These are phyloP conservation scores for Glossophaga mutica DNA, from an alignment of 2,797 vertebrate species.

Conservation along the genomic window DNA sequence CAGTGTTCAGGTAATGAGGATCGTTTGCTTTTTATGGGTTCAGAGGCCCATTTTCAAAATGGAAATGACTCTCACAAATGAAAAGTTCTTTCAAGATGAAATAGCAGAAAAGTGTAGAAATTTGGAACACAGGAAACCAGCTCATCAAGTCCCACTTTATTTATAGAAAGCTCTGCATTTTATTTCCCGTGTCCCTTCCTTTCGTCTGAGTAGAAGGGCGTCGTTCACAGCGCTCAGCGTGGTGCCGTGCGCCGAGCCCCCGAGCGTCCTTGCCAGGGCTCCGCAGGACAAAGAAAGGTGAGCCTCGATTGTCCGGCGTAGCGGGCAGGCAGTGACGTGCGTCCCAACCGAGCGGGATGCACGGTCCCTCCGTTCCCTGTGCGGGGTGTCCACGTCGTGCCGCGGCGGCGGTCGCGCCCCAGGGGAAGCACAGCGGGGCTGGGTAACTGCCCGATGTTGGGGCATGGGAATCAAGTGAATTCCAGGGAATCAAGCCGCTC, in stretches of 20 bases:
- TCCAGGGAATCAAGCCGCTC: slow-evolving; percentile 9
- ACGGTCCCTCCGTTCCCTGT: slow-evolving; percentile 64
- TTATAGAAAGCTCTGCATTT: slow-evolving; percentile 47
- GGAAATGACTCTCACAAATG: slow-evolving; percentile 42
- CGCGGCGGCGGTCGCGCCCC: slow-evolving; percentile 65
- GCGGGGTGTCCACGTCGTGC: slow-evolving; percentile 27
- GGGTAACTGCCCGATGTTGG: slow-evolving; percentile 52
- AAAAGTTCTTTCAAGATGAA: slow-evolving; percentile 61
- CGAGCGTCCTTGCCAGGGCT: slow-evolving; percentile 54
- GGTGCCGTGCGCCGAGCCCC: slow-evolving; percentile 43
- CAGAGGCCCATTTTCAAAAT: slow-evolving; percentile 63
- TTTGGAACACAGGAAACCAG: slow-evolving; percentile 44
- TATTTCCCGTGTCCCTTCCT: slow-evolving; percentile 29
- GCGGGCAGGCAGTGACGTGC: slow-evolving; percentile 52
- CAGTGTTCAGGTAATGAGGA: slow-evolving; percentile 51
- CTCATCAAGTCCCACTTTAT: slow-evolving; percentile 12
- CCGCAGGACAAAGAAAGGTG: slow-evolving; percentile 53
- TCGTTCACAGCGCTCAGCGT: slow-evolving; percentile 47
- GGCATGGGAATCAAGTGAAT: slow-evolving; percentile 18
- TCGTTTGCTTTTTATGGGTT: slow-evolving; percentile 39
- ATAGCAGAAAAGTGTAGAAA: slow-evolving; percentile 17
- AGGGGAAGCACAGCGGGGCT: slow-evolving; percentile 41
- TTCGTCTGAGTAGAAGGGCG: slow-evolving; percentile 59
- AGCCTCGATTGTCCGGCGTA: slow-evolving; percentile 61
- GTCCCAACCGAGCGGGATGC: slow-evolving; percentile 62